Evolutionary conservation across 2,113 vertebrate genomes (phyloP), one percentile per base, ranked within the genome.

Genomic region (Rhodinocichla rosea): DNA sequence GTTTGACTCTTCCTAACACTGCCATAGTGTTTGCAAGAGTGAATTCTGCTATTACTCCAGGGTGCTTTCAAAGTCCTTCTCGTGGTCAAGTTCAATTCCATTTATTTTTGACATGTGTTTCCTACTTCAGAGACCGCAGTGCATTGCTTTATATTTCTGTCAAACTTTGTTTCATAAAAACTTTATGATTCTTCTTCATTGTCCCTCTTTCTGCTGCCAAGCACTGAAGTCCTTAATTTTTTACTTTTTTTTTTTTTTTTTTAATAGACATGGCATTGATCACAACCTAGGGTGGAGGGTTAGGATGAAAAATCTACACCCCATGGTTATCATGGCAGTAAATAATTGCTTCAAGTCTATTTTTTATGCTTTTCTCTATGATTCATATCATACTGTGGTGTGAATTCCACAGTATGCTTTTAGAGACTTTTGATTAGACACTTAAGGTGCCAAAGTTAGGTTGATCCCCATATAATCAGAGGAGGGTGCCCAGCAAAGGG

Each of bases 61-160:
- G 92, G 92, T 8, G 0, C 67, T 96, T 88, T 89, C 74, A 89
- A 87, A 95, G 81, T 93, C 89, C 47, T 86, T 83, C 77, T 95
- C 88, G 62, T 79, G 83, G 94, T 96, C 94, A 96, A 91, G 81
- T 94, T 96, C 95, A 96, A 79, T 95, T 94, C 92, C 52, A 40
- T 95, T 95, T 94, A 74, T 93, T 95, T 97, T 95, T 94, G 94
- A 96, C 85, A 50, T 73, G 44, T 68, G 37, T 79, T 96, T 96
- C 91, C 83, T 92, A 63, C 87, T 93, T 92, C 79, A 75, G 64
- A 96, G 76, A 89, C 76, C 1, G 1, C 60, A 79, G 52, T 75
- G 55, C 68, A 56, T 89, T 70, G 35, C 78, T 91, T 87, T 89
- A 92, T 52, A 49, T 96, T 95, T 90, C 81, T 96, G 87, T 88